Percentiles rank a stretch among this genome's conserved stretches.
These are phyloP conservation scores for Ictalurus punctatus DNA, from an alignment of 2,113 vertebrate genomes.

Conservation along the genomic window DNA sequence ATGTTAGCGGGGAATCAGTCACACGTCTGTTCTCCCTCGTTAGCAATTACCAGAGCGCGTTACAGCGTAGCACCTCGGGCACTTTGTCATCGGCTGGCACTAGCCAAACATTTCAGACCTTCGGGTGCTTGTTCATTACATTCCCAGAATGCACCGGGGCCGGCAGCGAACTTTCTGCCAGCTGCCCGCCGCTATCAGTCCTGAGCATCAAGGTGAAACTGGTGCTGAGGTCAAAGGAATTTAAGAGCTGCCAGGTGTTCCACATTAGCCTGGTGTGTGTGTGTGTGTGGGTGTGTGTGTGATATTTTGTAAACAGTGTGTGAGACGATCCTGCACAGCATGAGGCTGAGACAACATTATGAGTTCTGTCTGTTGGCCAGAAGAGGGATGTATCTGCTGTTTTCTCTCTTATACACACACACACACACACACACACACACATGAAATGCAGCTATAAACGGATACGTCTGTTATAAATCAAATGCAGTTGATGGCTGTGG, in stretches of 20 bases:
- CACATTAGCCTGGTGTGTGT: slow-evolving; percentile 27
- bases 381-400: not conserved
- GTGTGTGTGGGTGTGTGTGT: slow-evolving; percentile 19
- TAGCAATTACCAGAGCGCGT: slow-evolving; percentile 58
- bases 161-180: slow-evolving; percentile 33
- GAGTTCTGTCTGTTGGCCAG: slow-evolving; percentile 19
- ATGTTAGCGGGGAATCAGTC: slow-evolving; percentile 59
- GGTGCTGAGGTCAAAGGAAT: slow-evolving; percentile 42
- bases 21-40: slow-evolving; percentile 46
- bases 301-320: slow-evolving; percentile 43
- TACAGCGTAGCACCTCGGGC: slow-evolving; percentile 50
- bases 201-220: slow-evolving; percentile 44
- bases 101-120: slow-evolving; percentile 35
- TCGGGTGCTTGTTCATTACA: slow-evolving; percentile 41
- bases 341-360: slow-evolving; percentile 22
- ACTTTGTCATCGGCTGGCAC: slow-evolving; percentile 51
- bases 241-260: slow-evolving; percentile 37
- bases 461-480: not conserved
- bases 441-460: not conserved
- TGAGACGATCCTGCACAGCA: slow-evolving; percentile 7
- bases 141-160: slow-evolving; percentile 51
- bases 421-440: slow-evolving; percentile 12
- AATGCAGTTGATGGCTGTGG: no score
- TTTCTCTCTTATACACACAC: not conserved
- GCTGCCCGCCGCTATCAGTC: slow-evolving; percentile 13